Percentiles rank a stretch among this genome's conserved stretches.
These are phyloP conservation scores for Meleagris gallopavo DNA, from an alignment of 2,113 vertebrate species.

Conservation along the genomic window DNA sequence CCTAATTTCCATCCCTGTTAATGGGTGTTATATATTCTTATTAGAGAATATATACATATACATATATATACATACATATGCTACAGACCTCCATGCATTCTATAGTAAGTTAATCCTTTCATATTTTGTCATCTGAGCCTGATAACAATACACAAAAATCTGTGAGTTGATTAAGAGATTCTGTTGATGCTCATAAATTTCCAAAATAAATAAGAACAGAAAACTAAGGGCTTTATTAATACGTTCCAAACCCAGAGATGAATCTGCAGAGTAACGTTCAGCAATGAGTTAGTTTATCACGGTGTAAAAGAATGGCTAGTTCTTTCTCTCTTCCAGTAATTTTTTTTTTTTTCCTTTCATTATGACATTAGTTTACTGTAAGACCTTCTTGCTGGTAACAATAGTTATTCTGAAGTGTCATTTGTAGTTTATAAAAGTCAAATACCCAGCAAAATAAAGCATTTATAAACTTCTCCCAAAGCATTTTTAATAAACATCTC, in stretches of 20 bases:
- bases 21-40: neutral
- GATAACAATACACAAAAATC: neutral
- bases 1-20: constrained; percentile 10
- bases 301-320: neutral
- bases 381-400: neutral
- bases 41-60: no score
- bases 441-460: neutral
- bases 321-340: neutral
- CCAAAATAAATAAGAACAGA: neutral
- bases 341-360: neutral
- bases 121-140: neutral
- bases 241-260: neutral
- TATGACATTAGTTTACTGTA: neutral
- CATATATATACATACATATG: no score
- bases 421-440: neutral
- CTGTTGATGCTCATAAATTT: neutral
- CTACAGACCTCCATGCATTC: constrained; percentile 7
- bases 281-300: neutral
- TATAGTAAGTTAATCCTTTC: neutral
- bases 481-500: neutral
- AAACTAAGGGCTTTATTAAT: neutral
- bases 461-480: neutral
- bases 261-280: neutral
- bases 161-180: neutral
- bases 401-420: neutral